Evolutionary conservation across 2,888 invertebrate genomes (phyloP), one percentile per base, ranked within the genome.

Genomic region (Xylota sylvarum): DNA sequence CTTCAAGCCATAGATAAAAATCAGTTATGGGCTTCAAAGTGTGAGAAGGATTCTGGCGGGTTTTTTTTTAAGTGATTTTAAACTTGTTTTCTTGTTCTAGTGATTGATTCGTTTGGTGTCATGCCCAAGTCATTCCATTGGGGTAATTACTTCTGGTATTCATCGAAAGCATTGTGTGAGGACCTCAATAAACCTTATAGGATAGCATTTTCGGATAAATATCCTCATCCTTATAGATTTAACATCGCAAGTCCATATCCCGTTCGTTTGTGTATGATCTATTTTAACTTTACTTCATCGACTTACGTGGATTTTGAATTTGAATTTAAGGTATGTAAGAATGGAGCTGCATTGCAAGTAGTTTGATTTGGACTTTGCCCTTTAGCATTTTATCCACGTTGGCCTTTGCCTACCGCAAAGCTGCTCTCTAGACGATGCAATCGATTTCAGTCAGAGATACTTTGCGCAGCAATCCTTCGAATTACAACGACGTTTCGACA

Each of bases 321-420:
- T 37, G 37, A 10, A 12, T 37, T 1, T 9, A 37, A 37, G 10
- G 37, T 37, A 37, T 37, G 10, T 37, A 1, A 9, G 37, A 37
- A 6, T 37, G 3, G 10, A 32, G 32, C 5, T 5, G 5, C 1
- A 6, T 32, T 32, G 32, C 7, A 6, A 1, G 1, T 10, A 4
- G 1, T 4, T 37, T 37, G 1, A 37, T 4, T 37, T 9, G 0
- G 1, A 10, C 12, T 37, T 10, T 10, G 9, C 7, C 1, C 37
- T 37, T 10, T 10, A 37, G 37, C 12, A 37, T 10, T 1, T 9
- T 1, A 90, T 93, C 12, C 91, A 92, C 12, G 89, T 93, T 14
- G 94, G 93, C 6, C 89, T 93, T 2, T 94, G 93, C 88, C 88
- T 93, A 19, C 93, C 93, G 0, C 89, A 90, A 3, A 91, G 92